Evolutionary conservation across 2,113 vertebrate species (phyloP), one percentile per base, ranked within the genome.

Genomic region (Tor tambroides): DNA sequence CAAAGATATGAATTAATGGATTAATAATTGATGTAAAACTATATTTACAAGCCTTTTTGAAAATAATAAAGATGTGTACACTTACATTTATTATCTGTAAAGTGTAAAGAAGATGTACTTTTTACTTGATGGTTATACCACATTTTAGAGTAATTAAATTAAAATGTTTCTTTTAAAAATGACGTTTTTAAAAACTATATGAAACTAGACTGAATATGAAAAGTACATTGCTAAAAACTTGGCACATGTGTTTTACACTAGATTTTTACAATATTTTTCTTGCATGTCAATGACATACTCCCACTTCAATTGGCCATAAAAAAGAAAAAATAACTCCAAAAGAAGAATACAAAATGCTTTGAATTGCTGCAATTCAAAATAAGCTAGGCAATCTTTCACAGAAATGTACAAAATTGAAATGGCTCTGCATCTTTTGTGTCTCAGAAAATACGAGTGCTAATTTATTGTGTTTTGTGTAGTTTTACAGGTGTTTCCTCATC

Each of bases 401-500:
- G 17, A 43, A 43, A 46, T 46, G 11, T 78, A 21, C 35, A 19
- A 19, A 21, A 30, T 17, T 4, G 10, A 19, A 28, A 21, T 77
- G 26, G n/a, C 15, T 54, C 2, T 54, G 26, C 43, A 51, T 51
- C n/a, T 51, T 43, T 76, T 78, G 12, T 30, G 14, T 49, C 6
- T 78, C 8, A 32, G 46, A 54, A 26, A 54, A 10, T 30, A 78
- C n/a, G 21, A 72, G 4, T 23, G 35, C 19, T 41, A 72, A 78
- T 84, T 0, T 59, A 4, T 21, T 8, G 71, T 87, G 63, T 26
- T 69, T 87, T 79, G 88, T 93, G 30, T 49, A 72, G 72, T 78
- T 94, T 91, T 94, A 94, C 89, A 92, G 92, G 89, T 95, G 94
- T 85, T 95, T 95, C 91, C 90, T 94, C n/a, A 87, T 90, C 85